These are phyloP conservation scores for Sebastes wilsoni DNA, from an alignment of 2,797 vertebrate genomes.

Conservation along the genomic window DNA sequence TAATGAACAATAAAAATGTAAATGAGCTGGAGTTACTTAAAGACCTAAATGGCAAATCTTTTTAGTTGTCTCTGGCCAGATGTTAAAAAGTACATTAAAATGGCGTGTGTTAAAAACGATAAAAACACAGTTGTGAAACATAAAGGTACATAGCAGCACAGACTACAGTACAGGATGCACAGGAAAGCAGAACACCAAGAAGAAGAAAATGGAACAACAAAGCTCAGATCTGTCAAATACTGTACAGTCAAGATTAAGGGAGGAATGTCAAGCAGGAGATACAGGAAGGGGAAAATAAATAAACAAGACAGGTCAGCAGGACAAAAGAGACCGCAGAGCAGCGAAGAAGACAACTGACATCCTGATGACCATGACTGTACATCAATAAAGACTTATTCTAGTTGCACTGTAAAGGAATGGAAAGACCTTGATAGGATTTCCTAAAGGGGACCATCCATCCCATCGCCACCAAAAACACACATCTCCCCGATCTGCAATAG, in stretches of 20 bases:
- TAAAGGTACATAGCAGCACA: not conserved
- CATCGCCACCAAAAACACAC: not conserved
- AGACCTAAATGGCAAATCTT: slow-evolving; percentile 5
- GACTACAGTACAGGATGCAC: not conserved
- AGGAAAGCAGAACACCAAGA: not conserved
- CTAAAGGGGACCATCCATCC: not conserved
- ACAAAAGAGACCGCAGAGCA: slow-evolving; percentile 35
- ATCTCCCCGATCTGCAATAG: not conserved
- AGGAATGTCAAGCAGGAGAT: slow-evolving; percentile 38
- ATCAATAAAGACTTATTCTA: slow-evolving; percentile 29
- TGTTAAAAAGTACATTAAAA: slow-evolving; percentile 9
- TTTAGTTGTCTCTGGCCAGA: slow-evolving; percentile 2
- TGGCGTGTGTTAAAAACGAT: not conserved
- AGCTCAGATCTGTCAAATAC: slow-evolving; percentile 58
- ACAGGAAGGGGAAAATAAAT: slow-evolving; percentile 39
- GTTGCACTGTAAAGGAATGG: not conserved
- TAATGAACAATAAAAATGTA: slow-evolving; percentile 32
- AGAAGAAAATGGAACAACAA: not conserved
- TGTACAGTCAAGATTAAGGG: slow-evolving; percentile 45
- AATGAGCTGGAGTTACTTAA: not conserved
- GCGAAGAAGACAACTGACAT: slow-evolving; percentile 44
- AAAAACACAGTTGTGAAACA: not conserved
- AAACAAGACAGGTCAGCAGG: slow-evolving; percentile 45
- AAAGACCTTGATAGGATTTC: not conserved
- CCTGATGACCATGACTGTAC: slow-evolving; percentile 30